phyloP scores from a whole-genome alignment of 2,113 vertebrate species.

The Oncorhynchus mykiss region DNA sequence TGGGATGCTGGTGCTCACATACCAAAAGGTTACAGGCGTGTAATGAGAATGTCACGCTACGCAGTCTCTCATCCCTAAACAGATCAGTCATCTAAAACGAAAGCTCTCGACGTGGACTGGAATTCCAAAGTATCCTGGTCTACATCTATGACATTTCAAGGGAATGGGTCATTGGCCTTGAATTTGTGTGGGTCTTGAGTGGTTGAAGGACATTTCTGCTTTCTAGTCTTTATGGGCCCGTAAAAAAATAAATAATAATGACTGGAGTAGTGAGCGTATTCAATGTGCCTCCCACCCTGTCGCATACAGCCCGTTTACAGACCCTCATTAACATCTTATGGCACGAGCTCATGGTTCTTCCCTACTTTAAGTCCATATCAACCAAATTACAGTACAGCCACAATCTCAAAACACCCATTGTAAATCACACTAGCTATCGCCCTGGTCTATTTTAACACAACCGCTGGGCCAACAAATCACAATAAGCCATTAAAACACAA shows the following conservation, averaged over 20 bases:
- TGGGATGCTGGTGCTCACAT: conserved; percentile 39
- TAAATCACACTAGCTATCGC: conserved; percentile 24
- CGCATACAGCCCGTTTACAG: conserved; percentile 33
- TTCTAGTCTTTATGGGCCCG: conserved; percentile 42
- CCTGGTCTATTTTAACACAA: conserved; percentile 42
- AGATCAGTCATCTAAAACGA: conserved; percentile 45
- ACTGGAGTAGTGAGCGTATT: conserved; percentile 20
- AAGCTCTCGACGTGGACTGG: conserved; percentile 24
- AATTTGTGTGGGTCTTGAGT: conserved; percentile 11
- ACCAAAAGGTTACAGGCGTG: conserved; percentile 47
- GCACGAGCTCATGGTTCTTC: background rate
- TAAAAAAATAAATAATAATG: conserved; percentile 15
- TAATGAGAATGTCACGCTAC: conserved; percentile 56
- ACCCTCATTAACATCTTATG: conserved; percentile 34
- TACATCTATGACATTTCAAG: conserved; percentile 9
- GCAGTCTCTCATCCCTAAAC: conserved; percentile 33
- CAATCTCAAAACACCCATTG: conserved; percentile 1
- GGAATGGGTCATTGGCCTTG: background rate
- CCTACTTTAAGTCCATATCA: conserved; percentile 6
- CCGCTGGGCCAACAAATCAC: conserved; percentile 52
- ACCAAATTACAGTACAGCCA: background rate
- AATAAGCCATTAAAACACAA: conserved; percentile 45
- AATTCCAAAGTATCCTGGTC: conserved; percentile 27
- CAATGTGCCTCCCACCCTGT: conserved; percentile 14
- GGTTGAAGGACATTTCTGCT: conserved; percentile 31